Percentiles rank a stretch among this genome's conserved stretches.
Conservation (phyloP, 53 echinoderm and acorn worm genomes). For the Zoroaster sp. region DNA sequence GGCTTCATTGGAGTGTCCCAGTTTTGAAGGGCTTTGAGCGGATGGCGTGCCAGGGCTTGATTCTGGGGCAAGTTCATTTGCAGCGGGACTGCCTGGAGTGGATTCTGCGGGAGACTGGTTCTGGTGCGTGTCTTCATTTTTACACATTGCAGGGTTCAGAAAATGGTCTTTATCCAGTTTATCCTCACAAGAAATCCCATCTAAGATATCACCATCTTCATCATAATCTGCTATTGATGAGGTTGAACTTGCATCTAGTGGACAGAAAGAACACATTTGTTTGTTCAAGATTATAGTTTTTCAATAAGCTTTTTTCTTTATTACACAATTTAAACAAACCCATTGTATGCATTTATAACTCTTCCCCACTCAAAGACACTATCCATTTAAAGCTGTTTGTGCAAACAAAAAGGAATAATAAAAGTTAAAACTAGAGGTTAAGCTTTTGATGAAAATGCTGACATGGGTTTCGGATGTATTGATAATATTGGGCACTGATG, state of each 20-base stretch:
- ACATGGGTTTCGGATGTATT: no score
- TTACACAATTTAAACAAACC: no score
- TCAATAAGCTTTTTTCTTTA: no score
- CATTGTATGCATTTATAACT: no score
- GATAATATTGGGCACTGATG: no score
- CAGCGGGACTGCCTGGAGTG: neutral
- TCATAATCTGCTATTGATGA: conserved; percentile 45
- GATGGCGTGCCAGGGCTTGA: neutral
- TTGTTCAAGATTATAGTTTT: no score
- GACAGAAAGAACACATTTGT: neutral
- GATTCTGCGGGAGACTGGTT: neutral
- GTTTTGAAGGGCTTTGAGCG: neutral
- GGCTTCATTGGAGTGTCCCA: neutral
- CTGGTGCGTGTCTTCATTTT: neutral
- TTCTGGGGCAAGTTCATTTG: neutral
- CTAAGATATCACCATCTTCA: neutral
- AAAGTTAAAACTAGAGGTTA: no score
- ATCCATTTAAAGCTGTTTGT: no score
- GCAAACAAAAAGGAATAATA: no score
- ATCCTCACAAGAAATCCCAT: neutral
- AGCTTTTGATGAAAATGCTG: no score
- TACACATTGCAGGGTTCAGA: neutral
- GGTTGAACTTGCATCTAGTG: conserved; percentile 37
- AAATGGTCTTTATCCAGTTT: neutral
- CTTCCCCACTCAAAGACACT: no score